These are phyloP conservation scores for Nettapus auritus DNA, from an alignment of 2,113 vertebrate species.

Conservation along the genomic window DNA sequence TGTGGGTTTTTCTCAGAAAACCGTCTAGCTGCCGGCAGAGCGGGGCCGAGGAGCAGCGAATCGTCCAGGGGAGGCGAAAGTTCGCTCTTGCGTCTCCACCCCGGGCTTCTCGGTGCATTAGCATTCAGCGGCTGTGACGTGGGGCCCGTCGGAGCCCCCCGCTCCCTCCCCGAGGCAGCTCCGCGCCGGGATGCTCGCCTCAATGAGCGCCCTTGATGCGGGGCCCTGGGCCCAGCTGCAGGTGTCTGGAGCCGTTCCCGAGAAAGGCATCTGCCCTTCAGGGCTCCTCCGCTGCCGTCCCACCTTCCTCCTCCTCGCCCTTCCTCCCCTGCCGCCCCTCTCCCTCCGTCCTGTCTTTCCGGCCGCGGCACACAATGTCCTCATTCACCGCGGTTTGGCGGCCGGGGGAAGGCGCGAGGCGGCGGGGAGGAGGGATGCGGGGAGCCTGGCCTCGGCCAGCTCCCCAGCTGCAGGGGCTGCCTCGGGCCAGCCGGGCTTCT, in stretches of 20 bases:
- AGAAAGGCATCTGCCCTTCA: constrained; percentile 57
- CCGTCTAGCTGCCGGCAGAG: not conserved
- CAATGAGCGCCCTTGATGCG: constrained; percentile 52
- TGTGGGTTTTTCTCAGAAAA: constrained; percentile 28
- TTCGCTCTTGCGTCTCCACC: not conserved
- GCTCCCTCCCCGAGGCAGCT: not conserved
- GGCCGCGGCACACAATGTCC: constrained; percentile 63
- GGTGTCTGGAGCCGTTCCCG: constrained; percentile 67
- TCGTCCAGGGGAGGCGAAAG: not conserved
- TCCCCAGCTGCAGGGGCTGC: not conserved
- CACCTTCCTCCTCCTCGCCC: constrained; percentile 60
- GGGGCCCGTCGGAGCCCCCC: not conserved
- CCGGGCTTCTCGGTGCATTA: not conserved
- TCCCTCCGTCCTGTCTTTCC: constrained; percentile 63
- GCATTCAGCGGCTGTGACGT: constrained; percentile 52
- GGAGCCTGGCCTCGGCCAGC: not conserved
- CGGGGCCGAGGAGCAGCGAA: not conserved
- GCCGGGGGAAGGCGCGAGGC: not conserved
- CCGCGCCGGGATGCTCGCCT: not conserved
- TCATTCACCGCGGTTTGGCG: constrained; percentile 62
- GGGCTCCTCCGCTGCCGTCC: constrained; percentile 30
- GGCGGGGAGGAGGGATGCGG: constrained; percentile 31
- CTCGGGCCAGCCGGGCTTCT: not conserved
- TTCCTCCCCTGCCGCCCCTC: constrained; percentile 6
- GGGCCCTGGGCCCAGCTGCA: constrained; percentile 32